A percentile compares a stretch with the other conserved stretches of the same genome.
phyloP scores from a whole-genome alignment of 2,113 vertebrate genomes.

The Rhabdornis inornatus region DNA sequence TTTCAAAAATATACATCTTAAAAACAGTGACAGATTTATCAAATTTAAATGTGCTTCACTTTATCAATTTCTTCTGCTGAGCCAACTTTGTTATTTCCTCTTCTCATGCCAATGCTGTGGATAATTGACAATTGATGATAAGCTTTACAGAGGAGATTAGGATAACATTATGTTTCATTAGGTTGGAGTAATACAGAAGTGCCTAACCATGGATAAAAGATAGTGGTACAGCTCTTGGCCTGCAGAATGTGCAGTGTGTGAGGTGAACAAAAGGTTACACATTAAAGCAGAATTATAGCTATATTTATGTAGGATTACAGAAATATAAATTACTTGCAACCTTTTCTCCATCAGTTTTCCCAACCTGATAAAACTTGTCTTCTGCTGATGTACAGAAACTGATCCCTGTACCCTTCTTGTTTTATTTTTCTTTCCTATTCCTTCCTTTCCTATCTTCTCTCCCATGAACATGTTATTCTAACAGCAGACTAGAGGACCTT shows the following conservation, averaged over 20 bases:
- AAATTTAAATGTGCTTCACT: background rate
- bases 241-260: background rate
- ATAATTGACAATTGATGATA: constrained; percentile 11
- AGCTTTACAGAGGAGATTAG: constrained; percentile 1
- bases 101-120: background rate
- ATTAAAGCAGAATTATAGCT: background rate
- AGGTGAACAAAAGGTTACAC: background rate
- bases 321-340: background rate
- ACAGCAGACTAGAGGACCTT: background rate
- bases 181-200: background rate
- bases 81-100: background rate
- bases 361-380: background rate
- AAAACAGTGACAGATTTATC: background rate
- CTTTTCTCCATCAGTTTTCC: background rate
- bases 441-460: background rate
- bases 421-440: background rate
- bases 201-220: background rate
- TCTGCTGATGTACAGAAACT: background rate
- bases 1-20: background rate
- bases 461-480: background rate
- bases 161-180: background rate
- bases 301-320: background rate
- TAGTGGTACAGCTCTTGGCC: background rate
- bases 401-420: background rate
- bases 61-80: background rate